Base-by-base conservation (phyloP, 2,113 vertebrate genomes). In the Colaptes auratus region DNA sequence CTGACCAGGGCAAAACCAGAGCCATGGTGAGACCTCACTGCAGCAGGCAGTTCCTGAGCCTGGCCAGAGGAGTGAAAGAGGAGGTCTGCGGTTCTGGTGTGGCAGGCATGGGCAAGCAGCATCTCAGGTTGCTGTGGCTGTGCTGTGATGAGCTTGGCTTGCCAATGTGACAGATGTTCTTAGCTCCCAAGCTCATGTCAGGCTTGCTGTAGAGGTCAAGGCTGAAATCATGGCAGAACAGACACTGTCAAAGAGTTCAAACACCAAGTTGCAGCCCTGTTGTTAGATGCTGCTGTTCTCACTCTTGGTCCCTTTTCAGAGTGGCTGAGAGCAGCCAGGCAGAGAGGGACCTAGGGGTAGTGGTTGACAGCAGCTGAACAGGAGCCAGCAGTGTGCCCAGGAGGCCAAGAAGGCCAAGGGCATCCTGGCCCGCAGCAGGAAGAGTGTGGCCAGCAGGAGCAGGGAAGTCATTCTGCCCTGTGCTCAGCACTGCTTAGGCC, bases 171-270 rank as follows among this genome's bases (percentile, higher is more conserved):
- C 44, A 44, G 48, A 11, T 52, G 19, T 8, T 42, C 56, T 78
- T 16, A 72, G 73, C 73, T 84, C 63, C 39, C 0, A 0, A 69
- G 48, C n/a, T 69, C 1, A 0, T 9, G 3, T 39, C 28, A 11
- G 69, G 44, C 55, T 84, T 70, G 66, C 44, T 82, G 13, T 71
- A 74, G 78, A 55, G 72, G 12, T 67, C 60, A 46, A 56, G 60
- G 31, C 52, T 31, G 36, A 86, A 87, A 48, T 30, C 4, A 5
- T 28, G 11, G 11, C 69, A 78, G 61, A 83, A 56, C 3, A 7
- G 15, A 13, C 18, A 88, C 82, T 70, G 23, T 59, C 23, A 17
- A 64, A 28, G 48, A 59, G 50, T 90, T 90, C 72, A 64, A 71
- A 78, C 4, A 5, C 4, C 19, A 53, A 31, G 35, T 69, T 71